These are phyloP conservation scores for Pteronotus mesoamericanus DNA, from an alignment of 2,797 vertebrate species.

Conservation along the genomic window DNA sequence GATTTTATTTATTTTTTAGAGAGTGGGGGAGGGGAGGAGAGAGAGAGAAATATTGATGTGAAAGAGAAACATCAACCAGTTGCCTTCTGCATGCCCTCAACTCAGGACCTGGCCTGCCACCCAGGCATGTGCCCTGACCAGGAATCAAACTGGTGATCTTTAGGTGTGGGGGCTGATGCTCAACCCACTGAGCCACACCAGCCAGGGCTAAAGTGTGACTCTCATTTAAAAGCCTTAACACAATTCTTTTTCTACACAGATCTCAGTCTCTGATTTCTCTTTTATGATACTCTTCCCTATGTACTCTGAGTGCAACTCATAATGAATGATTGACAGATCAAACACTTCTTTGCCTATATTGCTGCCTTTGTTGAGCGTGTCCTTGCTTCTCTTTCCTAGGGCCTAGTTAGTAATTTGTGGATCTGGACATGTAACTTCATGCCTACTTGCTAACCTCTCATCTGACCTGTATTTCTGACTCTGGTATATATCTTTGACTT, in stretches of 20 bases:
- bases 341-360: background rate
- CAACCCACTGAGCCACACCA: no score
- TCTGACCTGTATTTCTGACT: background rate
- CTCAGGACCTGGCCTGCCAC: no score
- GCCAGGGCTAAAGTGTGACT: background rate
- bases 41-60: no score
- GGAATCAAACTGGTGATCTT: no score
- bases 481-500: background rate
- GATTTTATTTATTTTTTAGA: no score
- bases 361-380: background rate
- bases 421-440: background rate
- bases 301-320: background rate
- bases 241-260: background rate
- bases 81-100: no score
- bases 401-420: background rate
- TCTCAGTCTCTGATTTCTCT: background rate
- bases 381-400: background rate
- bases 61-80: no score
- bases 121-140: no score
- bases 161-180: no score
- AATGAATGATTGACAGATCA: accelerated
- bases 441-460: background rate
- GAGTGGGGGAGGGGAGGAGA: no score
- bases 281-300: background rate
- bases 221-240: background rate